Base-by-base conservation (phyloP, 2,113 vertebrate species). In the Spilogale gracilis region DNA sequence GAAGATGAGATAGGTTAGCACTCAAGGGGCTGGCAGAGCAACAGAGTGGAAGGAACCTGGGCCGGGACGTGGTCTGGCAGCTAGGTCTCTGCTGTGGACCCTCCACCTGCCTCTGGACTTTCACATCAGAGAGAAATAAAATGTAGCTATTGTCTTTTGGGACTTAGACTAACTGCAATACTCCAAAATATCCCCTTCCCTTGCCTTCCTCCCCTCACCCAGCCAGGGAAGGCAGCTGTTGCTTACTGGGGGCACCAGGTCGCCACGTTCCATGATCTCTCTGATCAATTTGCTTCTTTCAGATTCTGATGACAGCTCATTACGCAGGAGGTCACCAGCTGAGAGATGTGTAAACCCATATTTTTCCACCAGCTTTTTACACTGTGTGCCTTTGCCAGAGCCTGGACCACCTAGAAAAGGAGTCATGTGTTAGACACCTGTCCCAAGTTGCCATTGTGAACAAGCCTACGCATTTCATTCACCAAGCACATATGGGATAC, bases 351-450 rank as follows among this genome's bases (percentile, higher is more conserved):
- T 99, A 93, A 99, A 98, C 84, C 99, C 99, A 0, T 99, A 99
- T 96, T 99, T 98, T 97, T 99, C 99, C 96, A 99, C 99, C 97
- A 99, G 98, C 97, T 99, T 99, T 98, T 99, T 98, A 25, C 99
- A 99, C 38, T 99, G 99, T 30, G 99, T 98, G 43, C 99, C 97
- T 99, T 99, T 99, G 76, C 99, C 99, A 58, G 99, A 99, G 83
- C 99, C 99, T 0, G 99, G 99, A 10, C 99, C 99, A 95, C 99
- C 99, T 99, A 95, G 32, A 76, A 79, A 96, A 71, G 48, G 43
- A 94, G 76, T 71, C 92, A 89, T 14, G 8, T 2, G 7, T 96
- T 63, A 95, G 87, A 32, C 54, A 71, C 12, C 23, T 2, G 9
- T 61, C 27, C 74, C 13, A 13, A 20, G 5, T 12, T 67, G 13